Conservation (phyloP, 2,113 vertebrate genomes). For the Cyanoramphus novaezelandiae region DNA sequence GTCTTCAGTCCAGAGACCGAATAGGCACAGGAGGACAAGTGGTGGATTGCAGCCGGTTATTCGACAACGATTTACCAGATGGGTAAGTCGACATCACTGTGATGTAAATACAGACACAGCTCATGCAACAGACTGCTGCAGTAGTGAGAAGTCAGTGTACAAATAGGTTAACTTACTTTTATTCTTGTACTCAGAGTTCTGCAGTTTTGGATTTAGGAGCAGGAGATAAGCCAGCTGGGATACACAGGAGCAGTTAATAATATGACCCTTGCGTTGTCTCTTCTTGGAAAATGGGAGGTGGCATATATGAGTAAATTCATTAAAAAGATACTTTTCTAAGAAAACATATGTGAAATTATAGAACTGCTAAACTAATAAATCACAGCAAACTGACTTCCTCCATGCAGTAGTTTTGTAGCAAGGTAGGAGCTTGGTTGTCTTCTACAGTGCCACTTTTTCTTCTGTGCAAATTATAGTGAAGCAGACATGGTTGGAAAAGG, state of each 20-base stretch:
- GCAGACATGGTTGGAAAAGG: neutral
- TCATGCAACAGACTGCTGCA: neutral
- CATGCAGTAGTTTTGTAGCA: neutral
- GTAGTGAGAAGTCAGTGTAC: neutral
- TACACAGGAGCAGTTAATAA: neutral
- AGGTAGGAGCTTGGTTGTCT: neutral
- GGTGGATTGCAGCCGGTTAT: conserved; percentile 94
- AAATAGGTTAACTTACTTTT: neutral
- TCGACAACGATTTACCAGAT: conserved; percentile 94
- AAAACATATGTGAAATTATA: neutral
- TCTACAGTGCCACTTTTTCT: neutral
- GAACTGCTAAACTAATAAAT: neutral
- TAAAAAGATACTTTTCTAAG: neutral
- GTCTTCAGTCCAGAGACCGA: conserved; percentile 94
- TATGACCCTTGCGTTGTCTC: neutral
- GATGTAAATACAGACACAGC: neutral
- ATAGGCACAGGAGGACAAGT: conserved; percentile 93
- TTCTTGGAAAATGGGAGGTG: neutral
- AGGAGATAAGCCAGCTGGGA: neutral
- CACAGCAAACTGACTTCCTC: neutral
- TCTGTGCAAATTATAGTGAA: neutral
- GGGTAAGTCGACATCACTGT: conserved; percentile 79
- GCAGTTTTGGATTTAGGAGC: neutral
- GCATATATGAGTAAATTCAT: neutral
- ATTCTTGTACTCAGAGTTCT: neutral